Evolutionary conservation across 2,888 invertebrate species (phyloP).

Genomic region (Criorhina ranunculi): DNA sequence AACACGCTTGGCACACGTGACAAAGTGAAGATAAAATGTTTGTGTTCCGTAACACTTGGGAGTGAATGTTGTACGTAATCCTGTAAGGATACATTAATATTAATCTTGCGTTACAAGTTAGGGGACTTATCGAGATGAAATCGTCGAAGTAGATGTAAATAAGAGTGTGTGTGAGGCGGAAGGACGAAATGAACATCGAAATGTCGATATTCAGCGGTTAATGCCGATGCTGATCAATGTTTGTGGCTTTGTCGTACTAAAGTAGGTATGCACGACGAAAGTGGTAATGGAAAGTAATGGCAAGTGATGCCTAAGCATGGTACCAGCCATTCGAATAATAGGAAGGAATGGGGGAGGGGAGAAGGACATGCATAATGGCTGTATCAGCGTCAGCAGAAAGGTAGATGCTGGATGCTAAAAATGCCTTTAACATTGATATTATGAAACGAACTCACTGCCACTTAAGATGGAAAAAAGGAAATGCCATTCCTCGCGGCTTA

Average conservation of each 20-base stretch:
- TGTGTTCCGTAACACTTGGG: neutral
- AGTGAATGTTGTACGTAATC: constrained; percentile 11
- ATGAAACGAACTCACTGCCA: too few species aligned
- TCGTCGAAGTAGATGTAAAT: neutral
- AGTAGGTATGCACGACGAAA: neutral
- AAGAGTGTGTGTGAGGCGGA: neutral
- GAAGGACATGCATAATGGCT: too few species aligned
- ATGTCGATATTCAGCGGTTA: neutral
- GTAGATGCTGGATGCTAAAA: too few species aligned
- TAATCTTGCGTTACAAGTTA: constrained; percentile 13
- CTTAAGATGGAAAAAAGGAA: too few species aligned
- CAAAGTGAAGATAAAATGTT: neutral
- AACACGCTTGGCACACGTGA: constrained; percentile 2
- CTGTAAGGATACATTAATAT: constrained; percentile 1
- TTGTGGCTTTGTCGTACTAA: neutral
- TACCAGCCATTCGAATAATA: neutral
- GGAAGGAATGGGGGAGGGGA: neutral
- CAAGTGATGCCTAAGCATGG: neutral
- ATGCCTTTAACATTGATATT: too few species aligned
- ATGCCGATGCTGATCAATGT: neutral
- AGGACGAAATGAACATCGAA: neutral
- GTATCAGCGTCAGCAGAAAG: too few species aligned
- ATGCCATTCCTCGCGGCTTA: too few species aligned
- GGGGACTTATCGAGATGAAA: constrained; percentile 2
- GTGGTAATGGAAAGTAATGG: neutral